A percentile compares a stretch with the other conserved stretches of the same genome.
phyloP scores from a whole-genome alignment of 2,888 invertebrate genomes.

The Andrena bicolor region DNA sequence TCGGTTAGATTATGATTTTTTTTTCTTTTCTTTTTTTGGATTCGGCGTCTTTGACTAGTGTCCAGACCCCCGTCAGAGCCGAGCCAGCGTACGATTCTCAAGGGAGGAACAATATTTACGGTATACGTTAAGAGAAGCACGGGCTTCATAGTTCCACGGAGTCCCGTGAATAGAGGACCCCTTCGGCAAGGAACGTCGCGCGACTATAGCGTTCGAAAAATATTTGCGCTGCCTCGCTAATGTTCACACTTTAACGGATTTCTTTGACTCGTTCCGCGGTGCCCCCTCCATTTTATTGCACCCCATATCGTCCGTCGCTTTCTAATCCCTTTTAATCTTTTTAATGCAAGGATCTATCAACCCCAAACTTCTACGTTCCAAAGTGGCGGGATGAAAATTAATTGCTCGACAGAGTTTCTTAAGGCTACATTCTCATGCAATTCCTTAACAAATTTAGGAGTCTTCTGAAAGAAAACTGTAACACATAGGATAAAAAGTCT shows the following conservation, averaged over 20 bases:
- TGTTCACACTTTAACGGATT: conserved; percentile 43
- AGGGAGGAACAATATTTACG: conserved; percentile 69
- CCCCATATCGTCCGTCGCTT: background rate
- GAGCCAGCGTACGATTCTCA: conserved; percentile 40
- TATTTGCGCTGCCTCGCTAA: conserved; percentile 48
- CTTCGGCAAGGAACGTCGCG: conserved; percentile 20
- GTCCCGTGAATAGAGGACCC: conserved; percentile 30
- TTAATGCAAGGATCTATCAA: background rate
- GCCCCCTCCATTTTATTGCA: conserved; percentile 3
- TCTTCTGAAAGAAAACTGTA: no score
- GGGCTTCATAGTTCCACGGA: conserved; percentile 9
- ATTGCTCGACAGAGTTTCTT: no score
- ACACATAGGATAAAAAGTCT: no score
- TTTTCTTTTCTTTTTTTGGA: conserved; percentile 35
- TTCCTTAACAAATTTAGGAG: no score
- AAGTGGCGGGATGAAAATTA: no score
- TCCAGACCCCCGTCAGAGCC: background rate
- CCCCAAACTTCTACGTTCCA: no score
- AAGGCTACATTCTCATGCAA: no score
- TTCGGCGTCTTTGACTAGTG: conserved; percentile 73
- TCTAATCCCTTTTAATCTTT: background rate
- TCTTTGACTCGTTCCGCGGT: conserved; percentile 18
- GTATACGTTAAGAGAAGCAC: conserved; percentile 59
- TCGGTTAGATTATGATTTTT: conserved; percentile 57
- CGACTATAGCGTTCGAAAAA: conserved; percentile 40